phyloP scores from a whole-genome alignment of 2,888 invertebrate genomes.

The Phortica magna region DNA sequence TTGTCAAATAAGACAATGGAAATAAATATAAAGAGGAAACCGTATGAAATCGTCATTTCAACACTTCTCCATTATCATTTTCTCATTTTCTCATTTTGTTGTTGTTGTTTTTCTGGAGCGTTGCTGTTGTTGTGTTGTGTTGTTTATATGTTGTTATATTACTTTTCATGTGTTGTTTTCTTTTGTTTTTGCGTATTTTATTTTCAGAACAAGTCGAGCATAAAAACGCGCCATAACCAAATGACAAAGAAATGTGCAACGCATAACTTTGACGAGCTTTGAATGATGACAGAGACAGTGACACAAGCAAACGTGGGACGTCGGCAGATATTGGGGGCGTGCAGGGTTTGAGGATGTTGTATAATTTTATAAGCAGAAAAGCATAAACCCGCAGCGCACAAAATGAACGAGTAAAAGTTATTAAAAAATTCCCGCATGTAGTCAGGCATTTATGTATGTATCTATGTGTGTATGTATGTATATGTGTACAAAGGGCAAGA shows the following conservation, averaged over 20 bases:
- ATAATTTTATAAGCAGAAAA: not conserved
- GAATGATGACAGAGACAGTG: constrained; percentile 1
- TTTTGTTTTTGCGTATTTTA: not conserved
- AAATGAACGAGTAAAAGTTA: constrained; percentile 6
- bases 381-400: not conserved
- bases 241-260: constrained; percentile 17
- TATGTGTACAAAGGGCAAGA: not conserved
- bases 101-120: not conserved
- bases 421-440: constrained; percentile 22
- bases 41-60: not conserved
- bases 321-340: not conserved
- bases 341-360: not conserved
- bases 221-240: no score
- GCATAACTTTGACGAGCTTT: constrained; percentile 21
- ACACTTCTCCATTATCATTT: no score
- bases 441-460: not conserved
- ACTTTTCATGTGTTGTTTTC: not conserved
- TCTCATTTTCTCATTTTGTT: no score
- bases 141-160: not conserved
- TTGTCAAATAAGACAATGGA: not conserved
- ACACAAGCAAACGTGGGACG: not conserved
- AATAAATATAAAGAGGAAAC: not conserved
- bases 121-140: not conserved
- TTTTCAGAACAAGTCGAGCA: no score
- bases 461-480: not conserved